These are phyloP conservation scores for Lipophrys pholis DNA, from an alignment of 2,113 vertebrate species.

Conservation along the genomic window DNA sequence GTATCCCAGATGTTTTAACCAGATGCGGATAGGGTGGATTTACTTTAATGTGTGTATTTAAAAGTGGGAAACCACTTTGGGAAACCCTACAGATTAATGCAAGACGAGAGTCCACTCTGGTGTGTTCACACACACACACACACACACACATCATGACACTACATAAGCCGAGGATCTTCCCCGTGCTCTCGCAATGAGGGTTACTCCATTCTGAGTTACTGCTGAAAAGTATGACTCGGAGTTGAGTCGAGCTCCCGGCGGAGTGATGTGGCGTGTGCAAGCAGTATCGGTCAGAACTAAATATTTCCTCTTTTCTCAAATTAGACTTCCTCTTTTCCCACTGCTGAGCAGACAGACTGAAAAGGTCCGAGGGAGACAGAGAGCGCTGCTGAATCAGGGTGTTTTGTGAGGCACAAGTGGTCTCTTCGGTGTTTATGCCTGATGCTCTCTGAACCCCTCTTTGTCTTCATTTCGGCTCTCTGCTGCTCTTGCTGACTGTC, in stretches of 20 bases:
- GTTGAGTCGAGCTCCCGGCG: slow-evolving; percentile 4
- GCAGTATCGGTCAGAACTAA: slow-evolving; percentile 56
- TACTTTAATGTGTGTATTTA: no score
- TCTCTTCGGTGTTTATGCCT: no score
- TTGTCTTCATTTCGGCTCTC: background rate
- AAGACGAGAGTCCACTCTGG: slow-evolving; percentile 28
- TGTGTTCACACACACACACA: background rate
- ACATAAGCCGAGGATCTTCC: slow-evolving; percentile 34
- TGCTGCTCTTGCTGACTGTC: background rate
- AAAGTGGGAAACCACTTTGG: slow-evolving; percentile 69
- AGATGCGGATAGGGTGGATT: no score
- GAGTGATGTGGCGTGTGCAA: slow-evolving; percentile 28
- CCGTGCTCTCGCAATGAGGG: background rate
- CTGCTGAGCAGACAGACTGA: slow-evolving; percentile 33
- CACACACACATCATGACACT: slow-evolving; percentile 19
- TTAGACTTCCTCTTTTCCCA: slow-evolving; percentile 72
- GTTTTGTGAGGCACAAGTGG: slow-evolving; percentile 48
- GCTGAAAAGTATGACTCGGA: background rate
- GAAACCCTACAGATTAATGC: slow-evolving; percentile 55
- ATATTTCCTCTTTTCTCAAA: slow-evolving; percentile 75
- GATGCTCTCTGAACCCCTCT: no score
- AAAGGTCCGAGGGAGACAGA: background rate
- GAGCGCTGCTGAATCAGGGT: slow-evolving; percentile 53
- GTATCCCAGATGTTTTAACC: no score
- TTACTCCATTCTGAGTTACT: background rate